phyloP scores from a whole-genome alignment of 2,888 invertebrate species.

The Geotrupes spiniger region DNA sequence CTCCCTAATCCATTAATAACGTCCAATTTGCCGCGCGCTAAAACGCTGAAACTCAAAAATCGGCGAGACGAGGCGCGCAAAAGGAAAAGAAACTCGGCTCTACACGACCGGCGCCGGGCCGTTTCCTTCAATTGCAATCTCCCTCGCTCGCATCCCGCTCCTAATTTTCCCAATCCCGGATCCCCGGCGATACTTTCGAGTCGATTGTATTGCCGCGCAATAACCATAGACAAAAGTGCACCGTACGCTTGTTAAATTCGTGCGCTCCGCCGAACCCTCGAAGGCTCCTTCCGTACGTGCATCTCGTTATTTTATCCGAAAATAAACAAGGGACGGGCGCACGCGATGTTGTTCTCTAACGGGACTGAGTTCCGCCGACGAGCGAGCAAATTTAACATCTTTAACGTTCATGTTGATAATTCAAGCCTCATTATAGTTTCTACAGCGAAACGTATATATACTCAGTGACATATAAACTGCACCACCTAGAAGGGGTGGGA shows the following conservation, averaged over 20 bases:
- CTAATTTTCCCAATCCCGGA: conserved; percentile 1
- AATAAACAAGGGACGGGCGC: too few species aligned
- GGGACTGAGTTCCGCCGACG: too few species aligned
- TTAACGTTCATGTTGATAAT: too few species aligned
- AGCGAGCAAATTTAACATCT: too few species aligned
- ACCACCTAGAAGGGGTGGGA: too few species aligned
- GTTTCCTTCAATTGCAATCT: background rate
- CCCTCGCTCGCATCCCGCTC: background rate
- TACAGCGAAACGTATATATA: too few species aligned
- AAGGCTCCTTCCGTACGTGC: background rate
- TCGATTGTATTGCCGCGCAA: background rate
- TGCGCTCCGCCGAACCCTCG: background rate
- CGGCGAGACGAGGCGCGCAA: background rate
- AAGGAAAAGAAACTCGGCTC: too few species aligned
- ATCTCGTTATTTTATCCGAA: conserved; percentile 3
- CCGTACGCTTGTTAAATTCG: conserved; percentile 5
- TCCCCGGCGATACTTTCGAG: background rate
- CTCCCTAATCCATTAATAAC: background rate
- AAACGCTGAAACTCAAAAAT: too few species aligned
- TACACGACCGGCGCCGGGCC: too few species aligned
- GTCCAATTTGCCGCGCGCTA: background rate
- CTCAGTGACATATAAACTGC: too few species aligned
- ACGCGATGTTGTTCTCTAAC: too few species aligned
- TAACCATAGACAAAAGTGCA: conserved; percentile 6
- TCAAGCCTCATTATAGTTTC: too few species aligned